Conservation (phyloP, 1,140 invertebrate species). For the Hirudo medicinalis region DNA sequence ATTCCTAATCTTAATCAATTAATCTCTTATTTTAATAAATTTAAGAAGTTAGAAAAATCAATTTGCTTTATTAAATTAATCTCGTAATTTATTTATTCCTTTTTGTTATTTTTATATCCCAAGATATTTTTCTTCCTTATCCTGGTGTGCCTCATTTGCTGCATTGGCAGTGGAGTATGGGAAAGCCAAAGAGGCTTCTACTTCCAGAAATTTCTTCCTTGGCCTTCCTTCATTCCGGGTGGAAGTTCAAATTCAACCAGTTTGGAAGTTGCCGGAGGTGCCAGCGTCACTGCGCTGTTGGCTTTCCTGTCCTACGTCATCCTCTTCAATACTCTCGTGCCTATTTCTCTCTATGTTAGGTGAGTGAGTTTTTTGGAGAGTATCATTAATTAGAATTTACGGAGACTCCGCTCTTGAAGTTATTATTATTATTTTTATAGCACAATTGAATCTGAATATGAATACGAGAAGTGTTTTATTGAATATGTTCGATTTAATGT, state of each 20-base stretch:
- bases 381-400: background rate
- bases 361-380: slow-evolving; percentile 36
- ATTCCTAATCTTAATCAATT: too few species aligned
- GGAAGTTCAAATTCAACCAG: slow-evolving; percentile 24
- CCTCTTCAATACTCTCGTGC: slow-evolving; percentile 97
- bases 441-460: too few species aligned
- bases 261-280: slow-evolving; percentile 53
- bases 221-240: slow-evolving; percentile 75
- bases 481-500: too few species aligned
- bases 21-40: too few species aligned
- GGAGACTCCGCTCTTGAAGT: background rate
- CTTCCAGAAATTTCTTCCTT: slow-evolving; percentile 83
- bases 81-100: too few species aligned
- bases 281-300: slow-evolving; percentile 81
- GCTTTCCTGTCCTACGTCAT: slow-evolving; percentile 99
- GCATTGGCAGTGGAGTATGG: slow-evolving; percentile 91
- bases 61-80: too few species aligned
- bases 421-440: too few species aligned
- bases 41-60: too few species aligned
- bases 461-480: too few species aligned
- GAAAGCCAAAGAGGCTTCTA: slow-evolving; percentile 61
- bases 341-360: slow-evolving; percentile 97
- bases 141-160: slow-evolving; percentile 92
- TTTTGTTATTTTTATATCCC: slow-evolving; percentile 30
- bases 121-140: slow-evolving; percentile 97